phyloP scores from a whole-genome alignment of 2,888 invertebrate genomes.

The Ceriagrion tenellum region DNA sequence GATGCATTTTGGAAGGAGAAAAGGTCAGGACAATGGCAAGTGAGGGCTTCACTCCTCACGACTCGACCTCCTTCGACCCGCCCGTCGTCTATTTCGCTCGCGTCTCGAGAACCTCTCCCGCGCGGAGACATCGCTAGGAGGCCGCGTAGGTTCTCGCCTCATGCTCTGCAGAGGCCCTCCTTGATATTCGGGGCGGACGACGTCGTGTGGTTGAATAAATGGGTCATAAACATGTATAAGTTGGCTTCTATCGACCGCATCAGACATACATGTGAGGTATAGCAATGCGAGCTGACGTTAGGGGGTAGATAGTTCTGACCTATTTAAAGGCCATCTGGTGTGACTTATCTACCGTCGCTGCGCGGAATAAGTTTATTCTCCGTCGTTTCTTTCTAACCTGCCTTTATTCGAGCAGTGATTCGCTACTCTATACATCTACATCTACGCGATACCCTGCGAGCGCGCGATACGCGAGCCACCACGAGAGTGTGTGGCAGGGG shows the following conservation, averaged over 20 bases:
- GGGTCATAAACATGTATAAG: neutral
- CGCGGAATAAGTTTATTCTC: neutral
- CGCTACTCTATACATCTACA: too few relatives aligned
- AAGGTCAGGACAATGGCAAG: slow-evolving; percentile 1
- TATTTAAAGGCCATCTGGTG: neutral
- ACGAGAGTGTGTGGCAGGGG: too few relatives aligned
- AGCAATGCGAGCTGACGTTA: neutral
- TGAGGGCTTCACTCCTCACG: neutral
- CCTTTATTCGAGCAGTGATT: neutral
- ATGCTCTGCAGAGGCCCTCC: neutral
- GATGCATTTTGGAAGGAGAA: neutral
- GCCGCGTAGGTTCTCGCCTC: neutral
- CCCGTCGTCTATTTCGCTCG: neutral
- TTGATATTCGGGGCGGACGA: neutral
- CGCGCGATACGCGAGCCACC: too few relatives aligned
- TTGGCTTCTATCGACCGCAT: neutral
- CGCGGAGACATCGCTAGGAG: neutral
- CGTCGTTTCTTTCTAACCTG: neutral
- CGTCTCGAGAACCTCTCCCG: neutral
- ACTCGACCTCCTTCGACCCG: neutral
- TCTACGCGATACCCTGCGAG: too few relatives aligned
- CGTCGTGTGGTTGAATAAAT: neutral
- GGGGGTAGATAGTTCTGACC: neutral
- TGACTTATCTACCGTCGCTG: neutral
- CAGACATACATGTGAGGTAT: neutral